Base-by-base conservation (phyloP, 2,888 invertebrate species). In the Polydesmus complanatus region DNA sequence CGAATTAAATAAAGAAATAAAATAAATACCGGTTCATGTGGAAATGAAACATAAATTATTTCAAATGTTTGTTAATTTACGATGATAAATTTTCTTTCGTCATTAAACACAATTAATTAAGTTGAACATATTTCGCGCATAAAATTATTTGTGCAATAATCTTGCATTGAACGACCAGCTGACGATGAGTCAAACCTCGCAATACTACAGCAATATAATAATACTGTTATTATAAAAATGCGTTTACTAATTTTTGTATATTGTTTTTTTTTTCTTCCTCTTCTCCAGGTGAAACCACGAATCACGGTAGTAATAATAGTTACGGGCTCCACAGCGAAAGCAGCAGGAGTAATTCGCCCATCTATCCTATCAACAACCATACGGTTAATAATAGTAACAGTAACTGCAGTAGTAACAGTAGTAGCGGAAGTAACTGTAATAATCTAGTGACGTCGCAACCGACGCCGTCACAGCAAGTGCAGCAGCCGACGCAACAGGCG, bases 211-310 rank as follows among this genome's bases (percentile, higher is more conserved):
- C n/a, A n/a, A n/a, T n/a, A n/a, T n/a, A n/a, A n/a, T n/a, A n/a
- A n/a, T n/a, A n/a, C n/a, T n/a, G n/a, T n/a, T n/a, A n/a, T n/a
- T n/a, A n/a, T n/a, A n/a, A n/a, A n/a, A n/a, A n/a, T n/a, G n/a
- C n/a, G n/a, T n/a, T n/a, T n/a, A n/a, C n/a, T 54, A 25, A 11
- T 23, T 56, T 56, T 2, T 56, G 2, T 49, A 26, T 48, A 1
- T 18, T 49, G 22, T 26, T 25, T 60, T 5, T 8, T 25, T 52
- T 61, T 47, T 25, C 26, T 54, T 26, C 54, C 22, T 49, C 37
- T 1, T 22, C 59, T 62, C 1, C 52, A 63, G 63, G 61, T 25
- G 63, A 63, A 61, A 59, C 53, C 37, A n/a, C 61, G 26, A 63
- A 63, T 54, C 63, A 63, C n/a, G n/a, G n/a, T 27, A 60, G 25